Evolutionary conservation across 2,113 vertebrate genomes (phyloP), one percentile per base, ranked within the genome.

Genomic region (Eulemur rufifrons): DNA sequence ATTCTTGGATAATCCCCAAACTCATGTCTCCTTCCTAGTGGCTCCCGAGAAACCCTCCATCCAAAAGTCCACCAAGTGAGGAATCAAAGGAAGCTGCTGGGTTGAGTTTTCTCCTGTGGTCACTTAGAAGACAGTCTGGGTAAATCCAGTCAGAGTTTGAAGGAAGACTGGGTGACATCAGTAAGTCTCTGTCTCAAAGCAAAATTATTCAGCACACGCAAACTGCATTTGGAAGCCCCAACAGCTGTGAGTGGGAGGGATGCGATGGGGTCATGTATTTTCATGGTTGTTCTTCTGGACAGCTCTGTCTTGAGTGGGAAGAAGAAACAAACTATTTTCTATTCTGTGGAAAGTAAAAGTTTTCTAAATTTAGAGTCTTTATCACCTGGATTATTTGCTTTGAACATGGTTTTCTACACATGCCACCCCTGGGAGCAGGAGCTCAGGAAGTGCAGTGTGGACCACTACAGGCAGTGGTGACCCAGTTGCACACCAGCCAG

Each of bases 331-430:
- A 68, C 14, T 63, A 9, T 37, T 64, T 77, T 96, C 39, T 63
- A 66, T 80, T 96, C 80, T 34, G 39, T 68, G 73, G 86, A 82
- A 63, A 84, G 52, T 71, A 83, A 74, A 78, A 52, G 27, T 95
- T 56, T 89, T 96, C 96, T 96, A 96, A 96, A 96, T 94, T 93
- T 96, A 91, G 93, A 87, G 20, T 89, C 78, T 84, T 92, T 69
- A 93, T 86, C 86, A 97, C 91, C 89, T 95, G 74, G 89, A 91
- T 92, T 97, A 91, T 95, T 95, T 93, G 64, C 83, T 94, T 93
- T 95, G 82, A 93, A 93, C 23, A 47, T 32, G 12, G 68, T 78
- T 92, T 94, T 89, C 47, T 54, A 42, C 68, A 69, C 29, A 59
- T 93, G 87, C 66, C 45, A 74, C 5, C 2, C 42, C 32, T 32